Percentiles rank a stretch among this genome's conserved stretches.
Evolutionary conservation across 2,888 invertebrate genomes (phyloP).

Genomic region (Thysanoteuthis rhombus): DNA sequence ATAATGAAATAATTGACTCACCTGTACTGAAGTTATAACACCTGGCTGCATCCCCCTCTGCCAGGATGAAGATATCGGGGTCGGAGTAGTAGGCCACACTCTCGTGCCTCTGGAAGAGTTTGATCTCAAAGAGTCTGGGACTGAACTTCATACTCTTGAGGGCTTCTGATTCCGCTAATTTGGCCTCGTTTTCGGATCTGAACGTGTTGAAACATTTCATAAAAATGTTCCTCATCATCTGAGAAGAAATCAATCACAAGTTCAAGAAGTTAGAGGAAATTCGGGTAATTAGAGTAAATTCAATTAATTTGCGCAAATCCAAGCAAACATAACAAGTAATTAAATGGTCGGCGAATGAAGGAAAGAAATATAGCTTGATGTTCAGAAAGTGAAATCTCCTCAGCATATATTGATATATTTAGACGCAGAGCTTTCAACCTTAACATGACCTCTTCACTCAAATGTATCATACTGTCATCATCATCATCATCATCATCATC

Average conservation of each 20-base stretch:
- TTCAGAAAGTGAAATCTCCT: no score
- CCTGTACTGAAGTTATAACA: slow-evolving; percentile 64
- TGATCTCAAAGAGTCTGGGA: slow-evolving; percentile 63
- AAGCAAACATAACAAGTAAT: no score
- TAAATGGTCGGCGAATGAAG: no score
- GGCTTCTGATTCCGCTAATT: slow-evolving; percentile 56
- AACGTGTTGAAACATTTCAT: slow-evolving; percentile 64
- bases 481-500: no score
- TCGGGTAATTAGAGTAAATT: no score
- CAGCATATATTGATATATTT: no score
- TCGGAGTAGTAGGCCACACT: slow-evolving; percentile 61
- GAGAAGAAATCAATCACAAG: slow-evolving; percentile 32
- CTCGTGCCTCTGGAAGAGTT: slow-evolving; percentile 58
- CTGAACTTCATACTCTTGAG: slow-evolving; percentile 62
- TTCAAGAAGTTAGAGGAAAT: no score
- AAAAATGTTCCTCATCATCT: slow-evolving; percentile 66
- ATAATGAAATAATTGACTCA: slow-evolving; percentile 39
- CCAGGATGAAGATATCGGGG: slow-evolving; percentile 59
- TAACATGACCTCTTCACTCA: no score
- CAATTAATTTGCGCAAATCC: no score
- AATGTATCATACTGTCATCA: no score
- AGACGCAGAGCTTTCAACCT: no score
- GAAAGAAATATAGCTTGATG: no score
- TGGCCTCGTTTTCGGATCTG: slow-evolving; percentile 51
- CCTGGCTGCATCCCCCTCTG: slow-evolving; percentile 62